Conservation (phyloP, 2,797 vertebrate genomes). For the Neoniphon sammara region DNA sequence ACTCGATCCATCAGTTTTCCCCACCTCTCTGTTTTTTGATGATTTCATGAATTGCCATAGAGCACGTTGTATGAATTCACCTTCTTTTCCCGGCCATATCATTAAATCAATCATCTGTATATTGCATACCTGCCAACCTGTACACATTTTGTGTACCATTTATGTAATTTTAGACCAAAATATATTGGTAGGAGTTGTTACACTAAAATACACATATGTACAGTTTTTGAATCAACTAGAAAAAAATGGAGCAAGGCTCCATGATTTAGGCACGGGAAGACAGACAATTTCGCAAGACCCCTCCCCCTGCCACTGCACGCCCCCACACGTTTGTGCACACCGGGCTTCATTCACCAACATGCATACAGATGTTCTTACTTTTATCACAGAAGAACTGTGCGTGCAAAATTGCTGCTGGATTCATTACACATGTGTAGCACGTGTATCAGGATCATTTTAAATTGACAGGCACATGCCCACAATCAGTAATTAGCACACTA, state of each 20-base stretch:
- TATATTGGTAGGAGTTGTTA: conserved; percentile 13
- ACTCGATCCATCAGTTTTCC: conserved; percentile 10
- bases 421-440: too few species aligned
- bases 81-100: conserved; percentile 14
- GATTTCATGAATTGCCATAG: conserved; percentile 29
- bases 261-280: conserved; percentile 19
- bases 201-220: neutral
- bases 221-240: conserved; percentile 19
- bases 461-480: too few species aligned
- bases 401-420: too few species aligned
- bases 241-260: conserved; percentile 27
- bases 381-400: too few species aligned
- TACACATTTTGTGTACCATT: conserved; percentile 66
- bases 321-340: too few species aligned
- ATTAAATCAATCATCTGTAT: conserved; percentile 15
- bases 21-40: conserved; percentile 19
- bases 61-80: conserved; percentile 30
- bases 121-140: conserved; percentile 70
- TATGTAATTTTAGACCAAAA: conserved; percentile 42
- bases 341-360: too few species aligned
- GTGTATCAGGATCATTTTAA: too few species aligned
- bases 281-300: neutral
- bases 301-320: neutral
- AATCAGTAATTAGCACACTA: too few species aligned
- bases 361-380: too few species aligned